These are phyloP conservation scores for Pachypanchax playfairii DNA, from an alignment of 2,113 vertebrate genomes.

Conservation along the genomic window DNA sequence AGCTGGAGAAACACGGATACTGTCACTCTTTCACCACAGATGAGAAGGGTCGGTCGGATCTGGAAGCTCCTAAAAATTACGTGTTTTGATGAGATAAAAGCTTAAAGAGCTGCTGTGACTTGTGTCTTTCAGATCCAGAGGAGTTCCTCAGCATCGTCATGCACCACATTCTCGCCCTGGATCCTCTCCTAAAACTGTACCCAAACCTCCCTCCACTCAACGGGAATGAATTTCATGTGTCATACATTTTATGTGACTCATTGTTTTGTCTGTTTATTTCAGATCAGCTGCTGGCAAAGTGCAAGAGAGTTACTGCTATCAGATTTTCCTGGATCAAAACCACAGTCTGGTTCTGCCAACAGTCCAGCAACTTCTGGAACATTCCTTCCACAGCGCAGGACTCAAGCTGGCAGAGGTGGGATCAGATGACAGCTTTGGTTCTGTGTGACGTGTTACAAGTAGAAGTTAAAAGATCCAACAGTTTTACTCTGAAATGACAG, in stretches of 20 bases:
- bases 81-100: background rate
- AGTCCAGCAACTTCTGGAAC: slow-evolving; percentile 89
- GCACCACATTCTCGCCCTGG: slow-evolving; percentile 85
- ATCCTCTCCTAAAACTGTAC: slow-evolving; percentile 88
- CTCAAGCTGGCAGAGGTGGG: slow-evolving; percentile 87
- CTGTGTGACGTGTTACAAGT: background rate
- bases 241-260: background rate
- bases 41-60: slow-evolving; percentile 82
- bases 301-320: slow-evolving; percentile 87
- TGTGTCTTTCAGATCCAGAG: slow-evolving; percentile 84
- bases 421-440: background rate
- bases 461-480: background rate
- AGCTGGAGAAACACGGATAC: slow-evolving; percentile 83
- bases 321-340: slow-evolving; percentile 90
- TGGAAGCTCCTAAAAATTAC: background rate
- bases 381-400: slow-evolving; percentile 82
- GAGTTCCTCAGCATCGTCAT: slow-evolving; percentile 91
- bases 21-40: slow-evolving; percentile 87
- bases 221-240: background rate
- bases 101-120: background rate
- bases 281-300: slow-evolving; percentile 78
- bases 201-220: background rate
- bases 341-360: slow-evolving; percentile 85
- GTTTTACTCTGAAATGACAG: no score
- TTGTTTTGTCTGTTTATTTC: background rate